These are phyloP conservation scores for Polymixis flavicincta DNA, from an alignment of 2,888 invertebrate species.

Conservation along the genomic window DNA sequence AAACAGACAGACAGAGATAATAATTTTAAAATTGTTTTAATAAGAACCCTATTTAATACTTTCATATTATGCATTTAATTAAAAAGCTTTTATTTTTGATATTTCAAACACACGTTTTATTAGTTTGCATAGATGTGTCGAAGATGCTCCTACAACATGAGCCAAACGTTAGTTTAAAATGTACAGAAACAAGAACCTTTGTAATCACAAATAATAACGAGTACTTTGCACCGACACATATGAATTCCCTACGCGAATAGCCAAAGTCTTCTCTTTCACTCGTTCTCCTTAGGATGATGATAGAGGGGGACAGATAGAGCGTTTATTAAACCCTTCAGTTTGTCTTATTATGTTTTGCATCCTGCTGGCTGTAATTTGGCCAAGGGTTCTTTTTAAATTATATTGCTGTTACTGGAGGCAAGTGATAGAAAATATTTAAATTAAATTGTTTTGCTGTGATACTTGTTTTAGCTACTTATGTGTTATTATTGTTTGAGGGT, in stretches of 20 bases:
- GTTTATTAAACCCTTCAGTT: constrained; percentile 38
- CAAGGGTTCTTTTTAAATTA: constrained; percentile 35
- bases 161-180: constrained; percentile 54
- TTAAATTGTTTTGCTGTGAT: constrained; percentile 20
- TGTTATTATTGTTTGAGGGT: constrained; percentile 11
- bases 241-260: constrained; percentile 49
- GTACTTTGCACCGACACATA: constrained; percentile 59
- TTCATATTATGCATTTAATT: no score
- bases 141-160: constrained; percentile 24
- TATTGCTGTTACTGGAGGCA: constrained; percentile 12
- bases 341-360: constrained; percentile 56
- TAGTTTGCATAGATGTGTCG: no score
- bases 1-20: no score
- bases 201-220: constrained; percentile 60
- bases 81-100: no score
- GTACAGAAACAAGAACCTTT: constrained; percentile 57
- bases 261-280: constrained; percentile 41
- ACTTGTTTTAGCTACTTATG: background rate
- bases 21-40: no score
- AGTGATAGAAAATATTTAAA: constrained; percentile 27
- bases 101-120: no score
- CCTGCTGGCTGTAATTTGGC: constrained; percentile 45
- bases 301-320: constrained; percentile 16
- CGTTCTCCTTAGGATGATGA: background rate
- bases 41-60: no score